These are phyloP conservation scores for Stictocephala bisonia DNA, from an alignment of 2,888 invertebrate species.

Conservation along the genomic window DNA sequence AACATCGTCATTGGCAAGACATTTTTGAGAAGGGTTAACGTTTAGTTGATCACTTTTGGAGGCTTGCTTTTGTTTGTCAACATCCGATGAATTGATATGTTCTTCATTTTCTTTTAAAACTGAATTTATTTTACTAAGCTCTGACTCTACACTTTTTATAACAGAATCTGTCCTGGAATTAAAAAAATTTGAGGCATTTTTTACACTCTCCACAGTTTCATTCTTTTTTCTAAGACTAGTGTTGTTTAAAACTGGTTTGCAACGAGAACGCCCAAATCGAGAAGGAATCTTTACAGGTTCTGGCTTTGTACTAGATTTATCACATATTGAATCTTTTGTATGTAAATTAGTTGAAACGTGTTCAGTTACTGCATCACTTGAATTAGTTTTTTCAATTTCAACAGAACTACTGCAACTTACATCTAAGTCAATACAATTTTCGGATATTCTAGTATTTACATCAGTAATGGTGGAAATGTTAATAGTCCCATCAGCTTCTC, in stretches of 20 bases:
- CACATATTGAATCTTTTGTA: neutral
- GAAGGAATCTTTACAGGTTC: neutral
- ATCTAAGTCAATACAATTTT: too few species aligned
- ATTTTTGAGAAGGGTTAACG: too few species aligned
- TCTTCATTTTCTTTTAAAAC: neutral
- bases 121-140: neutral
- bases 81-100: too few species aligned
- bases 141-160: constrained; percentile 1
- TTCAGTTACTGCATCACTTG: neutral
- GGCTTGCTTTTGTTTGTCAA: too few species aligned
- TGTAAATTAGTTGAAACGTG: neutral
- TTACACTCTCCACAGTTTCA: neutral
- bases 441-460: too few species aligned
- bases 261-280: constrained; percentile 4
- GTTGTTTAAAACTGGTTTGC: constrained; percentile 18
- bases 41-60: too few species aligned
- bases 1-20: too few species aligned
- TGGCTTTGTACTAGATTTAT: neutral
- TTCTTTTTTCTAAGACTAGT: neutral
- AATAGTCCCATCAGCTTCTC: too few species aligned
- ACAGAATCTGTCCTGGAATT: constrained; percentile 23
- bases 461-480: too few species aligned
- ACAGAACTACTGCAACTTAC: too few species aligned
- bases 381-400: neutral
- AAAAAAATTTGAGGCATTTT: neutral